phyloP scores from a whole-genome alignment of 2,888 invertebrate species.

The Eutolmus rufibarbis region DNA sequence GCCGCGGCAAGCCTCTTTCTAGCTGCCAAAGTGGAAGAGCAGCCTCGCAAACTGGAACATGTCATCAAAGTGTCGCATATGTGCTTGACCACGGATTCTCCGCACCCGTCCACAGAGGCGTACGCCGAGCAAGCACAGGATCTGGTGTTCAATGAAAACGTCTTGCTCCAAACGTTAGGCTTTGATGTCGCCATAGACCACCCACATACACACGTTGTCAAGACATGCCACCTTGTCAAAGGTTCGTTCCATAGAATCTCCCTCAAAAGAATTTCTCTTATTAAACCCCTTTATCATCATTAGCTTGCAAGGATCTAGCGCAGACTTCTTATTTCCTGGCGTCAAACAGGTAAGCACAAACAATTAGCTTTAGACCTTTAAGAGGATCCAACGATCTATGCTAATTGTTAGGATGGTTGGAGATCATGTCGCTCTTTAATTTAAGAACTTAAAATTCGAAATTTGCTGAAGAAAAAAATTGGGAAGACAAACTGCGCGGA shows the following conservation, averaged over 20 bases:
- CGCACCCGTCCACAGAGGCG: conserved; percentile 78
- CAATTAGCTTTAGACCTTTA: neutral
- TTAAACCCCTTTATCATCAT: conserved; percentile 48
- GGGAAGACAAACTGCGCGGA: too few relatives aligned
- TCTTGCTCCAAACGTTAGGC: conserved; percentile 94
- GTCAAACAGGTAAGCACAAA: conserved; percentile 80
- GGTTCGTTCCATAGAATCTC: conserved; percentile 65
- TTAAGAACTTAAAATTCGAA: too few relatives aligned
- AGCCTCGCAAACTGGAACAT: conserved; percentile 96
- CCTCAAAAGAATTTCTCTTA: neutral
- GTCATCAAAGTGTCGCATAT: conserved; percentile 92
- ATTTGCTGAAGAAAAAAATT: too few relatives aligned
- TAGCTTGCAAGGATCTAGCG: conserved; percentile 94
- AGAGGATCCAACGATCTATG: neutral
- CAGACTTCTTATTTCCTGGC: conserved; percentile 99
- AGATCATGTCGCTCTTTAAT: neutral
- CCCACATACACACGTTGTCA: conserved; percentile 96
- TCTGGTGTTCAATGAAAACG: conserved; percentile 95
- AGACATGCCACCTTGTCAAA: conserved; percentile 94
- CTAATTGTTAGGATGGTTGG: too few relatives aligned
- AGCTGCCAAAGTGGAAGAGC: conserved; percentile 98
- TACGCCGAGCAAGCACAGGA: conserved; percentile 83
- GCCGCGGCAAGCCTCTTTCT: conserved; percentile 94
- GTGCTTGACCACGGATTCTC: conserved; percentile 78
- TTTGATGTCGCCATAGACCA: conserved; percentile 98